Evolutionary conservation across 1,140 invertebrate species (phyloP).

Genomic region (Zaprionus ghesquierei): DNA sequence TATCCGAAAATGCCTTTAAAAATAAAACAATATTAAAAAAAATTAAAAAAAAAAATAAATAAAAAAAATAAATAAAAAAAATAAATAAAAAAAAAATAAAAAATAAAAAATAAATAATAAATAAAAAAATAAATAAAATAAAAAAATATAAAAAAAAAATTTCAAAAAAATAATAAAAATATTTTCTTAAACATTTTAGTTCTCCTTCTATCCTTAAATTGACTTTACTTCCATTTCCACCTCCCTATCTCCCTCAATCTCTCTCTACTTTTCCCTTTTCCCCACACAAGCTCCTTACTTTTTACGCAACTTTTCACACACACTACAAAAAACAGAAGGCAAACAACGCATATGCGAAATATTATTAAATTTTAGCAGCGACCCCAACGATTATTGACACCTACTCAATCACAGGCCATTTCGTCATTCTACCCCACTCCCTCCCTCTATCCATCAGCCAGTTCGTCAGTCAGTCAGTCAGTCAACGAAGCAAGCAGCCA

Average conservation of each 20-base stretch:
- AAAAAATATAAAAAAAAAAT: not conserved
- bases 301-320: not conserved
- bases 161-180: not conserved
- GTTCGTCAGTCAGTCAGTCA: not conserved
- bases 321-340: not conserved
- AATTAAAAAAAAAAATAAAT: too few relatives aligned
- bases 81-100: too few relatives aligned
- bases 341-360: not conserved
- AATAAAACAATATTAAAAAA: too few relatives aligned
- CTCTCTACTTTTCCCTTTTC: too few relatives aligned
- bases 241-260: not conserved
- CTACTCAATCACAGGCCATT: slow-evolving; percentile 62
- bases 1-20: too few relatives aligned
- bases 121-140: too few relatives aligned
- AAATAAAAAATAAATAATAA: too few relatives aligned
- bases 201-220: not conserved
- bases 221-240: not conserved
- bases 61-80: too few relatives aligned
- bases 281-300: not conserved
- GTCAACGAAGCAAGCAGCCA: slow-evolving; percentile 33
- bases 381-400: slow-evolving; percentile 54
- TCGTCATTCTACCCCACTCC: too few relatives aligned
- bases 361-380: not conserved
- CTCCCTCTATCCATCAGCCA: not conserved
- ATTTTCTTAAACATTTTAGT: not conserved